Evolutionary conservation across 2,113 vertebrate genomes (phyloP).

Genomic region (Menura novaehollandiae): DNA sequence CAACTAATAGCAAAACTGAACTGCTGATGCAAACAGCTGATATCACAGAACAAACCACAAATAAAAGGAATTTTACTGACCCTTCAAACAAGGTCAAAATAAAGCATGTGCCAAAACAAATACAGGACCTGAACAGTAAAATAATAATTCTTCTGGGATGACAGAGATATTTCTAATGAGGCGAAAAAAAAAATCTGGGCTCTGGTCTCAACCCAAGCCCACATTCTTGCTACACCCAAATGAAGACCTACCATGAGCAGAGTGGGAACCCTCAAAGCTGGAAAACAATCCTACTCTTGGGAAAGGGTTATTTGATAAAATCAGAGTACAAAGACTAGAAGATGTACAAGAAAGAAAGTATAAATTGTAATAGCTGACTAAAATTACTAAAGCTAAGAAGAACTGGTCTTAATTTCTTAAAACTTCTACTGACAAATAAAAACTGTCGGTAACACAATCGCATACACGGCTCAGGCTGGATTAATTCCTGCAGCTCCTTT

Average conservation of each 20-base stretch:
- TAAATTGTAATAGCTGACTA: background rate
- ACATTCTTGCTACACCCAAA: background rate
- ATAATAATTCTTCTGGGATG: background rate
- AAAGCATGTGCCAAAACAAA: background rate
- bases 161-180: background rate
- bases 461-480: background rate
- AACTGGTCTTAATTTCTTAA: background rate
- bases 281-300: background rate
- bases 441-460: rapidly evolving
- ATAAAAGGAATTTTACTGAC: background rate
- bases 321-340: background rate
- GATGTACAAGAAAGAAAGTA: background rate
- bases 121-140: background rate
- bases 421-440: background rate
- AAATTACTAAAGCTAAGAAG: background rate
- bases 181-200: background rate
- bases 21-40: slow-evolving; percentile 15
- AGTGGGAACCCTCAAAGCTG: background rate
- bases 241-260: background rate
- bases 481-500: background rate
- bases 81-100: slow-evolving; percentile 5
- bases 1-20: slow-evolving; percentile 11
- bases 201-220: background rate
- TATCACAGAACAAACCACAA: background rate
- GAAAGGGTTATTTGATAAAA: background rate